Evolutionary conservation across 2,797 vertebrate species (phyloP).

Genomic region (Gymnopithys bicolor): DNA sequence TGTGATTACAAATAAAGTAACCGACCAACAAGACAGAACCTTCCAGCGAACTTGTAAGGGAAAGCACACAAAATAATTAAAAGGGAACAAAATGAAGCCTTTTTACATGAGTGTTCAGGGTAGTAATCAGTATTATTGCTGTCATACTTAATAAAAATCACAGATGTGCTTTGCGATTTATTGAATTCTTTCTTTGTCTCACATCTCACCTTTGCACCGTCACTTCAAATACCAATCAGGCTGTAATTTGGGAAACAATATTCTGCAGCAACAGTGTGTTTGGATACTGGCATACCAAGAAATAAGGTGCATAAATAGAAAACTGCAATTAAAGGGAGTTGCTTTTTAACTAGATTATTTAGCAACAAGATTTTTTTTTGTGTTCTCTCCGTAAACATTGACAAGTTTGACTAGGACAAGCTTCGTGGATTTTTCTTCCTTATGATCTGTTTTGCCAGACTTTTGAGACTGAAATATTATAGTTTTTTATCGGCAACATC

Average conservation of each 20-base stretch:
- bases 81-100: slow-evolving; percentile 70
- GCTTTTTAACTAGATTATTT: slow-evolving; percentile 59
- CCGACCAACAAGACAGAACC: slow-evolving; percentile 71
- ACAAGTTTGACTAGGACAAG: slow-evolving; percentile 32
- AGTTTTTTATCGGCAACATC: not conserved
- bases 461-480: not conserved
- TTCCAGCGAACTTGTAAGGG: slow-evolving; percentile 70
- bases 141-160: slow-evolving; percentile 79
- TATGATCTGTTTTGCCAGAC: not conserved
- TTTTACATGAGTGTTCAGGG: slow-evolving; percentile 53
- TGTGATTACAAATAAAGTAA: slow-evolving; percentile 77
- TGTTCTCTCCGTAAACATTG: not conserved
- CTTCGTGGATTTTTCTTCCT: not conserved
- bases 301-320: slow-evolving; percentile 49
- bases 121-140: slow-evolving; percentile 75
- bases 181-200: slow-evolving; percentile 78
- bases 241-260: slow-evolving; percentile 75
- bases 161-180: slow-evolving; percentile 60
- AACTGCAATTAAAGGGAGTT: slow-evolving; percentile 67
- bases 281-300: slow-evolving; percentile 54
- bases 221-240: slow-evolving; percentile 75
- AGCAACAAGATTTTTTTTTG: slow-evolving; percentile 69
- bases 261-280: slow-evolving; percentile 45
- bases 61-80: slow-evolving; percentile 79
- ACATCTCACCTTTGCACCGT: slow-evolving; percentile 75